Base-by-base conservation (phyloP, 2,888 invertebrate species). In the Caradrina clavipalpis region DNA sequence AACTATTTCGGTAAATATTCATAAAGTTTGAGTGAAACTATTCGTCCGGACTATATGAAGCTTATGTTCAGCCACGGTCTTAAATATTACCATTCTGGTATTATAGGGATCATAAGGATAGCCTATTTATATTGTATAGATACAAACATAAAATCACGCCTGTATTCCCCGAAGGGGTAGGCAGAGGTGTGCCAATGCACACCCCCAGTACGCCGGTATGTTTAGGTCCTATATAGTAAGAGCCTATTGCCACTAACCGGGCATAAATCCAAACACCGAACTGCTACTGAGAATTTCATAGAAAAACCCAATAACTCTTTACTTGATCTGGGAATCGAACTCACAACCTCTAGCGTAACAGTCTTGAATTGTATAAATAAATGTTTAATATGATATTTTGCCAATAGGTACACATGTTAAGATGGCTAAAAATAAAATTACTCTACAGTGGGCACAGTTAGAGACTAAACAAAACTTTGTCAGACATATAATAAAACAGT, bases 1-100 rank as follows among this genome's bases (percentile, higher is more conserved):
- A 73, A 69, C 73, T 75, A 57, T 69, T 61, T 73, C 39, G 11
- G 49, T 75, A 73, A 73, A 74, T 73, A 73, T 73, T 69, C 51
- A 75, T 49, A 60, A 61, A 69, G 56, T 61, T 61, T 7, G 11
- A 54, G 49, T 56, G 39, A 49, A 73, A 75, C 76, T 75, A 73
- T 73, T 75, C 35, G 42, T 15, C 31, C 26, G 56, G 51, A 49
- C 35, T 53, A 47, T 53, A 6, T 51, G 47, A 17, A 26, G 51
- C 15, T 68, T 57, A 69, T 15, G 17, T 11, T n/a, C n/a, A 45
- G n/a, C 21, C 26, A 26, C 19, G 39, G 39, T 17, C 8, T 15
- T 51, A 47, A 73, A 74, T 47, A 13, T 56, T 68, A 59, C 56
- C 47, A 13, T 67, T 68, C 39, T 42, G 26, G n/a, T 8, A 56